Conservation (phyloP, 2,888 invertebrate species). For the Teinopalpus imperialis region DNA sequence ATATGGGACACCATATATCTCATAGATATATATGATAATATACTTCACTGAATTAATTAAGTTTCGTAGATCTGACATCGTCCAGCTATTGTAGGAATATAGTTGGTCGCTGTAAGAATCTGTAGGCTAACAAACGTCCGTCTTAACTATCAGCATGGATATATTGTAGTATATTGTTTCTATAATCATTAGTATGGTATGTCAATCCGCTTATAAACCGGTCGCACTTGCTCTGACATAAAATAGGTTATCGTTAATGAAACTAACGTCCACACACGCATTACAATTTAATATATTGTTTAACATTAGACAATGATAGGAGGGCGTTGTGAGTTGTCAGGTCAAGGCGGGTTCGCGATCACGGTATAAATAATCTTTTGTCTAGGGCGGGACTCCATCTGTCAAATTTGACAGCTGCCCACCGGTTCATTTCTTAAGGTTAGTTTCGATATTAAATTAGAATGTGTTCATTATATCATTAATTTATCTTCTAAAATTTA, state of each 20-base stretch:
- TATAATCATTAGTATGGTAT: too few species aligned
- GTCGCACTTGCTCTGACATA: not conserved
- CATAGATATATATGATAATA: too few species aligned
- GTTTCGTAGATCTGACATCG: too few species aligned
- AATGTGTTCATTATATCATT: conserved; percentile 10
- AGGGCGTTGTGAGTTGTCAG: conserved; percentile 17
- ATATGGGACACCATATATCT: too few species aligned
- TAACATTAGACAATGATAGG: conserved; percentile 17
- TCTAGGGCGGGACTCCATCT: conserved; percentile 27
- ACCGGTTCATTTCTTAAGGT: conserved; percentile 26
- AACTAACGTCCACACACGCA: conserved; percentile 16
- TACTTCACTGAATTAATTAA: too few species aligned
- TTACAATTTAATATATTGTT: conserved; percentile 19
- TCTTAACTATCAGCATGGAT: too few species aligned
- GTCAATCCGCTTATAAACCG: not conserved
- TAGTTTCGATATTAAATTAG: conserved; percentile 13
- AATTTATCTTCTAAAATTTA: conserved; percentile 2
- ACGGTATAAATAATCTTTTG: conserved; percentile 17
- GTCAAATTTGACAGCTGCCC: conserved; percentile 35
- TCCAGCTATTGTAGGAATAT: too few species aligned
- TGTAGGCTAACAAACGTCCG: too few species aligned
- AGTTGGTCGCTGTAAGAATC: too few species aligned
- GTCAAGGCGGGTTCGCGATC: conserved; percentile 20
- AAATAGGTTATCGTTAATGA: conserved; percentile 15
- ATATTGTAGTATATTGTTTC: too few species aligned